Conservation (phyloP, 2,888 invertebrate genomes). For the Hirtodrosophila trivittata region DNA sequence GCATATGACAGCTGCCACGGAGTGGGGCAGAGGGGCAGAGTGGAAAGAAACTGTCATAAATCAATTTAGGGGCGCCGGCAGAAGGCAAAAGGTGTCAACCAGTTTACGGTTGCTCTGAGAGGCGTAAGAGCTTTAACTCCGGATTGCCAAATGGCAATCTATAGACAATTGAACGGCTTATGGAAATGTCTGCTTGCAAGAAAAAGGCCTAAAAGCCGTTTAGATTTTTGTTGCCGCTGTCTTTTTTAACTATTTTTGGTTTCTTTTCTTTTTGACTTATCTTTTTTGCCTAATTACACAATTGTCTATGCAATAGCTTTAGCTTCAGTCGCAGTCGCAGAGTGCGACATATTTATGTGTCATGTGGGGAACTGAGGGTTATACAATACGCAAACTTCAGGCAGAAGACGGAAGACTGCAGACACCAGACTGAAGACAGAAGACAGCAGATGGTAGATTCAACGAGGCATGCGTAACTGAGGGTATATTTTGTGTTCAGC, state of each 20-base stretch:
- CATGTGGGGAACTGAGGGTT: slow-evolving; percentile 49
- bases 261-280: slow-evolving; percentile 11
- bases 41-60: slow-evolving; percentile 52
- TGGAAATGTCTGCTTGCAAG: slow-evolving; percentile 35
- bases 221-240: slow-evolving; percentile 52
- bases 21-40: background rate
- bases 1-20: slow-evolving; percentile 43
- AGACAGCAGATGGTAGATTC: background rate
- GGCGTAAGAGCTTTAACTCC: background rate
- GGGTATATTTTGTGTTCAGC: slow-evolving; percentile 56
- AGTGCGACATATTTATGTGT: slow-evolving; percentile 53
- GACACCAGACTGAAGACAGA: slow-evolving; percentile 11
- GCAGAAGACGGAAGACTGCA: slow-evolving; percentile 12
- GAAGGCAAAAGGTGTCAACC: slow-evolving; percentile 45
- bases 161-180: slow-evolving; percentile 46
- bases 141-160: slow-evolving; percentile 42
- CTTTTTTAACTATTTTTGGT: slow-evolving; percentile 5
- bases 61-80: slow-evolving; percentile 49
- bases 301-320: slow-evolving; percentile 62
- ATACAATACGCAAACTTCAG: slow-evolving; percentile 50
- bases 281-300: slow-evolving; percentile 71
- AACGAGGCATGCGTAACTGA: slow-evolving; percentile 66
- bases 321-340: slow-evolving; percentile 4
- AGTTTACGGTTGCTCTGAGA: slow-evolving; percentile 25
- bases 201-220: slow-evolving; percentile 47